Percentiles rank a stretch among this genome's conserved stretches.
These are phyloP conservation scores for Serranus cabrilla DNA, from an alignment of 2,797 vertebrate species.

Conservation along the genomic window DNA sequence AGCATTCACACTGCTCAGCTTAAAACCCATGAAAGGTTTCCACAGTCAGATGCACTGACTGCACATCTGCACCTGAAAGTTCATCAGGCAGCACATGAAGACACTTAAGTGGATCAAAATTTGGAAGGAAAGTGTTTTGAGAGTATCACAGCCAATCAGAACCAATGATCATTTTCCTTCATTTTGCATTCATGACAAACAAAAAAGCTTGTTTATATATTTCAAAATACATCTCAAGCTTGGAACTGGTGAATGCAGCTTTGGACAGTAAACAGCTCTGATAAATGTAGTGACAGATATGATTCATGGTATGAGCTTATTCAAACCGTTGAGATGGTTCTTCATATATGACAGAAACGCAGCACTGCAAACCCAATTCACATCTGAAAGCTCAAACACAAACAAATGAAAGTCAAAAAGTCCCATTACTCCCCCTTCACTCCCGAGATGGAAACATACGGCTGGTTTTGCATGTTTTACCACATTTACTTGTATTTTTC, in stretches of 20 bases:
- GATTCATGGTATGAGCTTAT: not conserved
- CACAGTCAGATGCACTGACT: not conserved
- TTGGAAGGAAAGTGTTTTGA: not conserved
- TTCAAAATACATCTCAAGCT: not conserved
- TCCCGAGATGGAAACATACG: not conserved
- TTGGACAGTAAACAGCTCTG: not conserved
- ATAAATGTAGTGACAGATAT: slow-evolving; percentile 1
- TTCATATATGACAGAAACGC: not conserved
- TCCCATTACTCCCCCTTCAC: not conserved
- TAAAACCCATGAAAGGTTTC: not conserved
- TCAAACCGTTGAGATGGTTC: not conserved
- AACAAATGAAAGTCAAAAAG: not conserved
- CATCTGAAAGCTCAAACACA: not conserved
- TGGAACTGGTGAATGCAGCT: slow-evolving; percentile 1
- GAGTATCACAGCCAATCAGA: slow-evolving; percentile 18
- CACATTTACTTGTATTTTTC: not conserved
- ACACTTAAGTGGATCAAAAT: slow-evolving; percentile 19
- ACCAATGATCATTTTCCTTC: not conserved
- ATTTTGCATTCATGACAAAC: slow-evolving; percentile 9
- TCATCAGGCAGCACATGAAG: slow-evolving; percentile 14
- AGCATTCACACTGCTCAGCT: not conserved
- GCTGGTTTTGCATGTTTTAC: slow-evolving; percentile 9
- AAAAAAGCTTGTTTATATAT: too few relatives aligned
- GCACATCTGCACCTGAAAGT: not conserved
- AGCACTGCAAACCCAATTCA: not conserved